Conservation (phyloP, 2,797 vertebrate genomes). For the Melanotaenia pygmaea region DNA sequence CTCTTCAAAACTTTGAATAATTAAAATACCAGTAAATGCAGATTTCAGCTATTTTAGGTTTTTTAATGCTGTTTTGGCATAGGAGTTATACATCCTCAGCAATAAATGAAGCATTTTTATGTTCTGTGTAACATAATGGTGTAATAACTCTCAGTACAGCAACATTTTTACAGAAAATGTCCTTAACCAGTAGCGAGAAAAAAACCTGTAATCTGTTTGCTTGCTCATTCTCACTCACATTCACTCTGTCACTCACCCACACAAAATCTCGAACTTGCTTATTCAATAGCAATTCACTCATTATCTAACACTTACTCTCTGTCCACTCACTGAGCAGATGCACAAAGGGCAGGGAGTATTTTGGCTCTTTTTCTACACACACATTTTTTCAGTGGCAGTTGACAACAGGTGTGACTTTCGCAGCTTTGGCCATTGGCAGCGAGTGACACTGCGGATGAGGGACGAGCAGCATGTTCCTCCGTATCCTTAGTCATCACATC, state of each 20-base stretch:
- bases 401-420: conserved; percentile 76
- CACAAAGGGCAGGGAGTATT: conserved; percentile 54
- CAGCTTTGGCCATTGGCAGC: conserved; percentile 55
- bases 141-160: not conserved
- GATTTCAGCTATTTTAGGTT: not conserved
- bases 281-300: conserved; percentile 37
- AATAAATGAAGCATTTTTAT: not conserved
- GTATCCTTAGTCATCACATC: conserved; percentile 75
- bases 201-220: not conserved
- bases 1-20: not conserved
- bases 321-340: conserved; percentile 58
- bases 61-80: not conserved
- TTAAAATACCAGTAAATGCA: not conserved
- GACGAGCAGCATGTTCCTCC: conserved; percentile 72
- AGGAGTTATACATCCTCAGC: not conserved
- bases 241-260: conserved; percentile 44
- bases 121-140: not conserved
- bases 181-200: not conserved
- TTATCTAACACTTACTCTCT: conserved; percentile 44
- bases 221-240: conserved; percentile 26
- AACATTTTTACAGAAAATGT: conserved; percentile 2
- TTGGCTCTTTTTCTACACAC: conserved; percentile 37
- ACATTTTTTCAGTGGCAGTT: conserved; percentile 30
- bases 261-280: not conserved
- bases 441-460: conserved; percentile 58